Evolutionary conservation across 2,888 invertebrate genomes (phyloP).

Genomic region (Dilophus febrilis): DNA sequence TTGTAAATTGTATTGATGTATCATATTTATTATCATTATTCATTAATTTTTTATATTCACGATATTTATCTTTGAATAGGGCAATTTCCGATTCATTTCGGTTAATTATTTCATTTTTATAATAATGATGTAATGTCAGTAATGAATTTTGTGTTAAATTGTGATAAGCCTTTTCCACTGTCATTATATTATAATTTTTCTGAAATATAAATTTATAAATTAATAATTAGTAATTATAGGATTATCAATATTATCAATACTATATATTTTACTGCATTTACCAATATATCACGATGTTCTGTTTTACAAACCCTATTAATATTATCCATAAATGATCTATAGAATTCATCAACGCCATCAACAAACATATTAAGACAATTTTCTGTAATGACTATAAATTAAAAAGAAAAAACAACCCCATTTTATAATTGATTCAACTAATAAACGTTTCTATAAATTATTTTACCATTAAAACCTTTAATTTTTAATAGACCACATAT

Average conservation of each 20-base stretch:
- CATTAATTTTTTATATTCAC: conserved; percentile 28
- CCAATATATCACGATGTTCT: conserved; percentile 6
- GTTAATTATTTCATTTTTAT: conserved; percentile 24
- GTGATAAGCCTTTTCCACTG: conserved; percentile 23
- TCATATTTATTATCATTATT: conserved; percentile 28
- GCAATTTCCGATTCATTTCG: conserved; percentile 23
- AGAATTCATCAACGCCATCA: conserved; percentile 25
- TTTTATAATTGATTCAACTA: not conserved
- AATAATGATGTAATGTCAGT: conserved; percentile 26
- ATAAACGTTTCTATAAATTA: not conserved
- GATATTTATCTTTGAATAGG: conserved; percentile 23
- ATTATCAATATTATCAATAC: no score
- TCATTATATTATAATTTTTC: conserved; percentile 14
- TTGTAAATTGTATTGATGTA: no score
- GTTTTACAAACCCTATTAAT: conserved; percentile 13
- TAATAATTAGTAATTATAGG: no score
- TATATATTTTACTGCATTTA: no score
- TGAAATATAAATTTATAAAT: conserved; percentile 5
- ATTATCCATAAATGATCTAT: conserved; percentile 19
- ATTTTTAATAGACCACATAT: conserved; percentile 25
- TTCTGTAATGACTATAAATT: conserved; percentile 21
- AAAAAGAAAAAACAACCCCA: not conserved
- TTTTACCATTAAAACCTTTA: conserved; percentile 20
- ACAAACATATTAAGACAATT: conserved; percentile 21
- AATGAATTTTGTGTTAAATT: conserved; percentile 22